A percentile compares a stretch with the other conserved stretches of the same genome.
These are phyloP conservation scores for Amphibalanus amphitrite DNA, from an alignment of 1,140 invertebrate genomes.

Conservation along the genomic window DNA sequence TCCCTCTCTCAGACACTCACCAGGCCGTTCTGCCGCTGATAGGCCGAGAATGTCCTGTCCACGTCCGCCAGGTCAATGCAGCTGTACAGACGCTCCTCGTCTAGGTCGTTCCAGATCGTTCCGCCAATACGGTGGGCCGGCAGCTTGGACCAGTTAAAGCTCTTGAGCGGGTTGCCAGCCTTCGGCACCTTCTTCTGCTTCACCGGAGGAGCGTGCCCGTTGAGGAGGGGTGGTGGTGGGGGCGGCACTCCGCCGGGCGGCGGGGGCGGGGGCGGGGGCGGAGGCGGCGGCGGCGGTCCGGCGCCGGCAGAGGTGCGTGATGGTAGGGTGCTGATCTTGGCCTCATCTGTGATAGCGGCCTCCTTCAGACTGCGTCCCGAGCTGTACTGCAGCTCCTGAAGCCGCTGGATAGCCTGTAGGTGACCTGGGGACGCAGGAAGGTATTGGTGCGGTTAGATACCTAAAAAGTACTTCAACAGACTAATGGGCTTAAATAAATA, in stretches of 20 bases:
- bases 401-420: constrained; percentile 55
- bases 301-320: constrained; percentile 19
- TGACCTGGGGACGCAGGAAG: constrained; percentile 46
- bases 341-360: constrained; percentile 30
- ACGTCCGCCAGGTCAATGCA: constrained; percentile 81
- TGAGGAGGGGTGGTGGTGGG: constrained; percentile 17
- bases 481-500: no score
- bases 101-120: constrained; percentile 85
- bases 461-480: no score
- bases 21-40: constrained; percentile 72
- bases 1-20: no score
- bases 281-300: constrained; percentile 20
- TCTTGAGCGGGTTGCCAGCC: constrained; percentile 78
- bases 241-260: constrained; percentile 24
- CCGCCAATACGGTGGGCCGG: constrained; percentile 38
- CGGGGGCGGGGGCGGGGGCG: constrained; percentile 40
- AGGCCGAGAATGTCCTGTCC: constrained; percentile 86
- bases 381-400: constrained; percentile 65
- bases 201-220: background rate
- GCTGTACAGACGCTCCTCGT: constrained; percentile 81
- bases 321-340: constrained; percentile 14
- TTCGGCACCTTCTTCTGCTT: constrained; percentile 32
- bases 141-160: constrained; percentile 89
- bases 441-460: no score
- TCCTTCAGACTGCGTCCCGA: constrained; percentile 71